These are phyloP conservation scores for Hormiphora californensis DNA, from an alignment of 37 sponge, comb jelly and placozoan genomes.

Conservation along the genomic window DNA sequence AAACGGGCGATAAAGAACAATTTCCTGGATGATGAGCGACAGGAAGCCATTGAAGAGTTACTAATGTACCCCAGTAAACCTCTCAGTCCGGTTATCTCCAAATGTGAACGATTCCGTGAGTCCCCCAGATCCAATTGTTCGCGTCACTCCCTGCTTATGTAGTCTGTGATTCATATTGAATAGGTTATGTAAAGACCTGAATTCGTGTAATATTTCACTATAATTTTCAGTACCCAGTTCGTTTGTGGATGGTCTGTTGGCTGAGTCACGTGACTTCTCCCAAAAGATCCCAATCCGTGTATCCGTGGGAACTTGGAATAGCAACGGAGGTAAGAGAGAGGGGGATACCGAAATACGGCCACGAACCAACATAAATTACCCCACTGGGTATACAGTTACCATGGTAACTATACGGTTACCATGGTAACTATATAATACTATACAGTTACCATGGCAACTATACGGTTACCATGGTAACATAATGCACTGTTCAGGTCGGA, in stretches of 20 bases:
- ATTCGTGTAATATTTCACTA: background rate
- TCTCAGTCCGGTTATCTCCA: slow-evolving; percentile 22
- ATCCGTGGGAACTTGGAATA: slow-evolving; percentile 92
- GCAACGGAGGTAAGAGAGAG: slow-evolving; percentile 96
- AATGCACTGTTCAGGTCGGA: background rate
- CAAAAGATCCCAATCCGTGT: slow-evolving; percentile 64
- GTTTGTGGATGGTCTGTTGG: slow-evolving; percentile 38
- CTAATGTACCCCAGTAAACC: slow-evolving; percentile 55
- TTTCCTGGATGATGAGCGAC: slow-evolving; percentile 78
- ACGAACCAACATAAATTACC: too few relatives aligned
- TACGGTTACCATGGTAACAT: too few relatives aligned
- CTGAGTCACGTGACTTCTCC: slow-evolving; percentile 59
- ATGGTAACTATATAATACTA: too few relatives aligned
- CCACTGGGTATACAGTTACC: too few relatives aligned
- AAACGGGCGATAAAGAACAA: slow-evolving; percentile 82
- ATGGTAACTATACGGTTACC: too few relatives aligned
- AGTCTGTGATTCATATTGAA: background rate
- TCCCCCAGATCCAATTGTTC: background rate
- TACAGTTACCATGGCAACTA: too few relatives aligned
- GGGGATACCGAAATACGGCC: too few relatives aligned
- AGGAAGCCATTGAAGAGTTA: slow-evolving; percentile 86
- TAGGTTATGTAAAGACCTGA: slow-evolving; percentile 30
- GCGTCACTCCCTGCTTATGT: background rate
- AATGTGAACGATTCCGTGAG: slow-evolving; percentile 45
- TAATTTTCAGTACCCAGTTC: slow-evolving; percentile 12